Evolutionary conservation across 2,888 invertebrate genomes (phyloP).

Genomic region (Caenorhabditis doughertyi): DNA sequence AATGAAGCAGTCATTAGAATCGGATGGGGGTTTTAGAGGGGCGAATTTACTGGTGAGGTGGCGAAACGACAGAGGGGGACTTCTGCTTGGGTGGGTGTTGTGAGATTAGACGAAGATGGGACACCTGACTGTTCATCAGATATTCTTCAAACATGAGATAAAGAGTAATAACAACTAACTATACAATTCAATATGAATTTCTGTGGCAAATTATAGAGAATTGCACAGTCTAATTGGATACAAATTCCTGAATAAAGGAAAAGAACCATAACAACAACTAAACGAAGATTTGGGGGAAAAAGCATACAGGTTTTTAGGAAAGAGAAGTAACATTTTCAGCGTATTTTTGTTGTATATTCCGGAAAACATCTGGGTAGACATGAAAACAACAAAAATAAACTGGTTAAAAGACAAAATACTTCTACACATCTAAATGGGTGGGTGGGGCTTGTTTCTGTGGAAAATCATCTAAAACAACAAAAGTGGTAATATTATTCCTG

Average conservation of each 20-base stretch:
- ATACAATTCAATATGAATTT: neutral
- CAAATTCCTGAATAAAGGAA: conserved; percentile 40
- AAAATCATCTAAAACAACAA: conserved; percentile 59
- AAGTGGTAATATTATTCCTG: conserved; percentile 51
- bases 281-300: conserved; percentile 47
- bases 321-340: conserved; percentile 29
- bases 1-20: conserved; percentile 56
- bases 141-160: conserved; percentile 56
- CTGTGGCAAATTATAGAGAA: neutral
- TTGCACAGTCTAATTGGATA: conserved; percentile 46
- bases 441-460: conserved; percentile 21
- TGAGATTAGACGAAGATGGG: conserved; percentile 58
- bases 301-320: conserved; percentile 44
- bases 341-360: neutral
- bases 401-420: neutral
- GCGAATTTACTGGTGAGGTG: conserved; percentile 52
- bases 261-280: conserved; percentile 68
- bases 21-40: conserved; percentile 12
- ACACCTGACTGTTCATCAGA: conserved; percentile 66
- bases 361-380: neutral
- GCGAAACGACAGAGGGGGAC: conserved; percentile 47
- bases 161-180: conserved; percentile 56
- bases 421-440: conserved; percentile 44
- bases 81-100: conserved; percentile 35
- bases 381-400: conserved; percentile 32